These are phyloP conservation scores for Astropecten irregularis DNA, from an alignment of 53 echinoderm and acorn worm species.

Conservation along the genomic window DNA sequence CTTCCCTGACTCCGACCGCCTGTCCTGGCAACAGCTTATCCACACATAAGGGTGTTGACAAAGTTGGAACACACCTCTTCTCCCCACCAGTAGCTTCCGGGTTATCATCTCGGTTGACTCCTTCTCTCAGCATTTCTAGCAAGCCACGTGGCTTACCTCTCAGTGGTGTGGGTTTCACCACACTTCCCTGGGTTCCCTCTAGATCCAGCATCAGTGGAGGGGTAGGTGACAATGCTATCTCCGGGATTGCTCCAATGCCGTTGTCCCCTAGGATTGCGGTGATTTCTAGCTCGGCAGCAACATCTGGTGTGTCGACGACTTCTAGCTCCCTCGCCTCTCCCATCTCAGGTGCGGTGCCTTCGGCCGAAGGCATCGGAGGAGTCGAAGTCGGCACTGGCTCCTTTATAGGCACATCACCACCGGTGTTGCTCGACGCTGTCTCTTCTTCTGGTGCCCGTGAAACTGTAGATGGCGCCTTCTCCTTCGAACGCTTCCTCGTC, in stretches of 20 bases:
- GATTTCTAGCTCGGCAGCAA: conserved; percentile 5
- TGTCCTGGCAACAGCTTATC: conserved; percentile 2
- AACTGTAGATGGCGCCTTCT: conserved; percentile 16
- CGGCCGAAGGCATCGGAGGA: neutral
- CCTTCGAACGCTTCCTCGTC: neutral
- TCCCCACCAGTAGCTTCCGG: neutral
- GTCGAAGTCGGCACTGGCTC: neutral
- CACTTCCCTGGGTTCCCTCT: neutral
- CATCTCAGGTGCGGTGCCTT: neutral
- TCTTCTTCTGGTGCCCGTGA: neutral
- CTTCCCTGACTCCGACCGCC: conserved; percentile 5
- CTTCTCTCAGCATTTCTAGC: conserved; percentile 2
- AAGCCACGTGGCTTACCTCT: conserved; percentile 6
- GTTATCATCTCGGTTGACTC: neutral
- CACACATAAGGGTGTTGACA: neutral
- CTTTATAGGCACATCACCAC: neutral
- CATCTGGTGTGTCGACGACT: neutral
- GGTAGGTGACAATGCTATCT: conserved; percentile 1
- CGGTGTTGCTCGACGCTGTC: neutral
- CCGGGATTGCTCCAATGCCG: neutral
- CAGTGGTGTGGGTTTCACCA: neutral
- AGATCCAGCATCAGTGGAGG: neutral
- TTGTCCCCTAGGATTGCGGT: neutral
- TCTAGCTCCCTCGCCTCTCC: neutral
- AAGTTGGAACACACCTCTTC: neutral